These are phyloP conservation scores for Cavia aperea DNA, from an alignment of 2,113 vertebrate genomes.

Conservation along the genomic window DNA sequence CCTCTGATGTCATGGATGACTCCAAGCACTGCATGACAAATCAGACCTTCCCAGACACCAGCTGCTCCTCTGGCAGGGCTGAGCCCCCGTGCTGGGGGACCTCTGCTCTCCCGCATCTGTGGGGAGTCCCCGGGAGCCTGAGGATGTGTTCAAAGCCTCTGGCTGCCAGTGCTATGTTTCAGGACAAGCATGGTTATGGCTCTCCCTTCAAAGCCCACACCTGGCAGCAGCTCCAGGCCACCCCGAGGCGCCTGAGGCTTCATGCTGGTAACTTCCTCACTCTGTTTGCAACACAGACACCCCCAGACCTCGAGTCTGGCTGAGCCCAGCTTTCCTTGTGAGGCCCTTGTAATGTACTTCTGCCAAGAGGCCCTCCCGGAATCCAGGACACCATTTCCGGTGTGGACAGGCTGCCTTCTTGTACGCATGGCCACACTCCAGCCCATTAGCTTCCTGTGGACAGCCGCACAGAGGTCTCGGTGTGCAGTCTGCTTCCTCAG, in stretches of 20 bases:
- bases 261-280: background rate
- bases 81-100: background rate
- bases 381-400: fast-evolving
- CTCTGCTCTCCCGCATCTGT: background rate
- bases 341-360: background rate
- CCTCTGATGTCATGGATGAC: background rate
- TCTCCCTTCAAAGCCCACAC: constrained; percentile 44
- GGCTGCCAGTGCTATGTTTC: background rate
- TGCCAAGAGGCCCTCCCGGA: background rate
- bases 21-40: background rate
- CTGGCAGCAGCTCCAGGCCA: constrained; percentile 31
- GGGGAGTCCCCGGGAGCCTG: background rate
- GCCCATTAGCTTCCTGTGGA: fast-evolving
- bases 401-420: background rate
- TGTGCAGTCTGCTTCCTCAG: background rate
- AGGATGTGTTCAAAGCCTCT: constrained; percentile 17
- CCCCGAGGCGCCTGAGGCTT: constrained; percentile 1
- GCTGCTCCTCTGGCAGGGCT: background rate
- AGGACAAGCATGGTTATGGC: constrained; percentile 42
- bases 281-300: background rate
- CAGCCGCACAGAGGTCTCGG: background rate
- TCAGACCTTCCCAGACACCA: background rate
- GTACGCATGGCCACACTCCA: background rate
- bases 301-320: background rate
- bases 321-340: background rate